Evolutionary conservation across 2,113 vertebrate genomes (phyloP), one percentile per base, ranked within the genome.

Genomic region (Laticauda colubrina): DNA sequence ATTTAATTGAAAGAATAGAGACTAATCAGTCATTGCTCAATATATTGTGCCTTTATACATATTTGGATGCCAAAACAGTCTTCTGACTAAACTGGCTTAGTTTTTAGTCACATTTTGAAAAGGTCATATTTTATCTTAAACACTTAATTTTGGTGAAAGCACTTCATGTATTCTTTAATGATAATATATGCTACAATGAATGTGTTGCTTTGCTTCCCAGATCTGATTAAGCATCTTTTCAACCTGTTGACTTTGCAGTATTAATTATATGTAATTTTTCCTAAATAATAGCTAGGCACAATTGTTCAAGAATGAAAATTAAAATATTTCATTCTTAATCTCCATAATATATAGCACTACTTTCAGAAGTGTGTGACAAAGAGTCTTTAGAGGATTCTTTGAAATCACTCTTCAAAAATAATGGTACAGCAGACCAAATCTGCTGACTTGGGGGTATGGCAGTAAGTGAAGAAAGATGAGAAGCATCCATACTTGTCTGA

Each of bases 391-490:
- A 86, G 9, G 92, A 87, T 87, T 57, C 23, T 93, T 93, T 85
- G 53, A 93, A 89, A 56, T 2, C 53, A 61, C 53, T 93, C 88
- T 45, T 93, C 88, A 24, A 12, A 86, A 48, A 7, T 86, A 57
- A 93, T 61, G 55, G 26, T 34, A 53, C 12, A 64, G 61, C 53
- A 64, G 75, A 61, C 61, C 92, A 87, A 48, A 86, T 93, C 89
- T 56, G 89, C 55, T 93, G 92, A 90, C 43, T 89, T 48, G 86
- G 55, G 88, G 26, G 61, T 45, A 11, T 64, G 18, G 23, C 11
- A 56, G 20, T 69, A 75, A 7, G 53, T 89, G 6, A 90, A n/a
- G 75, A 86, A 92, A 57, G 54, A 61, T 86, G 75, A 85, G 75
- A 45, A 21, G 12, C n/a, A 53, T 23, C 55, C 45, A 87, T 48